Evolutionary conservation across 1,140 invertebrate genomes (phyloP), one percentile per base, ranked within the genome.

Genomic region (Drosophila triauraria): DNA sequence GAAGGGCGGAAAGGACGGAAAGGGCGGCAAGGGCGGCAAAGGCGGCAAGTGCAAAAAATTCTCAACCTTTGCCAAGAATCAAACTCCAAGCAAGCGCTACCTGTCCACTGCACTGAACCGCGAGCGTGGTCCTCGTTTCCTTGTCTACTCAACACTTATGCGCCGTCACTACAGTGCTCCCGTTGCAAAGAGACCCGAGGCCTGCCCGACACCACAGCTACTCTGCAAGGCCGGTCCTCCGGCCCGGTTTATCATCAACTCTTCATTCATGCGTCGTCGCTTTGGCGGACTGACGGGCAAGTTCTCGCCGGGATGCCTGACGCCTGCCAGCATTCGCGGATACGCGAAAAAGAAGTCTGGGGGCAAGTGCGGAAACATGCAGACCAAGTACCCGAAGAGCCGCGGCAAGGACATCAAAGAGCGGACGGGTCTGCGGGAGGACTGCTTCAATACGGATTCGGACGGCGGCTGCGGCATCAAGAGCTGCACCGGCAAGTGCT

Each of bases 111-210:
- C 32, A 10, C 23, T 43, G 12, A 17, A 27, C 20, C 12, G 13
- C 10, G 40, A 75, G 10, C n/a, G 2, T 13, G 30, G 38, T 35
- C 60, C 81, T 1, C 69, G 56, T 3, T 90, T 71, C 17, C 44
- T 10, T 0, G 47, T 76, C 12, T 65, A 62, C n/a, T 79, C 81
- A 10, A 76, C 63, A 3, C 65, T 61, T n/a, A 35, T 81, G 13
- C 81, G 85, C 7, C 85, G 85, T 4, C 56, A 58, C 43, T 90
- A 88, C 35, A 51, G 57, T 9, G 64, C 43, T 4, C 58, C 69
- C 3, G 59, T 32, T 30, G 2, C 13, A 12, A 44, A 43, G 35
- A 27, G 4, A 2, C 7, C 20, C 3, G 10, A 12, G 2, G 12
- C 25, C 12, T 42, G 27, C 27, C 10, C 1, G 35, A 4, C 15